Conservation (phyloP, 2,113 vertebrate genomes). For the Sorex araneus region DNA sequence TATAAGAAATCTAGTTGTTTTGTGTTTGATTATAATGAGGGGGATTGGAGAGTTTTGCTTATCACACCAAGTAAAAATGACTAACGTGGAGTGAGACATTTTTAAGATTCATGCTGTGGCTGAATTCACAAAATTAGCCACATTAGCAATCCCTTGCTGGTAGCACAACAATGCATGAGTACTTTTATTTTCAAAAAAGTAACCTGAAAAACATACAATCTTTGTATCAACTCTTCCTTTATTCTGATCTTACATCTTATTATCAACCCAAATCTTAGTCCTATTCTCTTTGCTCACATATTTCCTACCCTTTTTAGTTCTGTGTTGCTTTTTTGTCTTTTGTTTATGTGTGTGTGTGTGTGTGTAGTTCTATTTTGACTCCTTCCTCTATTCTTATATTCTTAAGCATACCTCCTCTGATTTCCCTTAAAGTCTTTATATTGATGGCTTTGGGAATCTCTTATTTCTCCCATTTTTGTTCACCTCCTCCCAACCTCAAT, state of each 20-base stretch:
- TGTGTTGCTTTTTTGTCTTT: background rate
- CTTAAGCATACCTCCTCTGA: background rate
- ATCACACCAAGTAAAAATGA: background rate
- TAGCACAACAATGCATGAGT: background rate
- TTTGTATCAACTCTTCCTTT: background rate
- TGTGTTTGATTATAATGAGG: background rate
- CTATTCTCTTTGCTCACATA: background rate
- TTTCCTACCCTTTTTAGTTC: background rate
- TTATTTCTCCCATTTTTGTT: background rate
- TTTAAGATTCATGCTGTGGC: background rate
- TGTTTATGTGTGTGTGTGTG: background rate
- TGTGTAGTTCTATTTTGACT: background rate
- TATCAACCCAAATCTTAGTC: background rate
- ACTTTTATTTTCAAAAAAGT: background rate
- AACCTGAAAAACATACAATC: background rate
- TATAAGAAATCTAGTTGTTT: background rate
- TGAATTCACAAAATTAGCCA: background rate
- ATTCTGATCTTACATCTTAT: background rate
- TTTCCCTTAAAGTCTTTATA: background rate
- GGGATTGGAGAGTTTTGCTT: background rate
- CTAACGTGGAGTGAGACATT: background rate
- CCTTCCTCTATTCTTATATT: background rate
- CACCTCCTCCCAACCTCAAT: background rate
- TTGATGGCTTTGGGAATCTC: background rate
- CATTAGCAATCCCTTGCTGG: background rate